phyloP scores from a whole-genome alignment of 2,888 invertebrate genomes.

The Campoplex capitator region DNA sequence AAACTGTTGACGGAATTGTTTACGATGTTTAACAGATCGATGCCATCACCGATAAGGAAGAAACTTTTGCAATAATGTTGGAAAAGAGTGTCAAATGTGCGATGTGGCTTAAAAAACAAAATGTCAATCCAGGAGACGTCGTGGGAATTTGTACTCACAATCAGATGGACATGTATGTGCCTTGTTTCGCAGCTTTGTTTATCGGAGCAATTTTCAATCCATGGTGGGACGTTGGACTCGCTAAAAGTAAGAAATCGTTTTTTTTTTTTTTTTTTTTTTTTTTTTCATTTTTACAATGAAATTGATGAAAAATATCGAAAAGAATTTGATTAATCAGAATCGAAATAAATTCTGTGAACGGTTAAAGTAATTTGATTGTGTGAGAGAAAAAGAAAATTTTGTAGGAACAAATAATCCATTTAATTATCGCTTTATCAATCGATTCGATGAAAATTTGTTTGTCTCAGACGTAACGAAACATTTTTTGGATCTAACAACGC shows the following conservation, averaged over 20 bases:
- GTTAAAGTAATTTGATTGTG: too few species aligned
- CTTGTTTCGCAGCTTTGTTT: conserved; percentile 68
- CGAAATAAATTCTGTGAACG: too few species aligned
- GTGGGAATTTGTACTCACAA: conserved; percentile 69
- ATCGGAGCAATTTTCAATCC: conserved; percentile 69
- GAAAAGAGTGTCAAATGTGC: conserved; percentile 70
- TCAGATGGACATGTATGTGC: conserved; percentile 68
- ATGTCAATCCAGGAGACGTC: conserved; percentile 66
- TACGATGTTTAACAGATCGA: conserved; percentile 55
- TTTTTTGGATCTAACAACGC: conserved; percentile 61
- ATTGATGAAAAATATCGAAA: too few species aligned
- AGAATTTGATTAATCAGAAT: too few species aligned
- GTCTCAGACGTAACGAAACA: conserved; percentile 50
- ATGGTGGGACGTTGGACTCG: conserved; percentile 68
- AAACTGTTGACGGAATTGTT: not conserved
- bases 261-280: not conserved
- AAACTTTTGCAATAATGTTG: conserved; percentile 63
- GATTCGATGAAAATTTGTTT: not conserved
- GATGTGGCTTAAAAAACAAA: conserved; percentile 69
- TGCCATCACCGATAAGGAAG: conserved; percentile 62
- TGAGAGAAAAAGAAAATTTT: not conserved
- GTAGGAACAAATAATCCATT: not conserved
- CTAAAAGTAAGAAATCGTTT: conserved; percentile 49
- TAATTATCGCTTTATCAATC: not conserved
- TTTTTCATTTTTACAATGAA: too few species aligned